Evolutionary conservation across 1,140 invertebrate species (phyloP), one percentile per base, ranked within the genome.

Genomic region (Metopolophium dirhodum): DNA sequence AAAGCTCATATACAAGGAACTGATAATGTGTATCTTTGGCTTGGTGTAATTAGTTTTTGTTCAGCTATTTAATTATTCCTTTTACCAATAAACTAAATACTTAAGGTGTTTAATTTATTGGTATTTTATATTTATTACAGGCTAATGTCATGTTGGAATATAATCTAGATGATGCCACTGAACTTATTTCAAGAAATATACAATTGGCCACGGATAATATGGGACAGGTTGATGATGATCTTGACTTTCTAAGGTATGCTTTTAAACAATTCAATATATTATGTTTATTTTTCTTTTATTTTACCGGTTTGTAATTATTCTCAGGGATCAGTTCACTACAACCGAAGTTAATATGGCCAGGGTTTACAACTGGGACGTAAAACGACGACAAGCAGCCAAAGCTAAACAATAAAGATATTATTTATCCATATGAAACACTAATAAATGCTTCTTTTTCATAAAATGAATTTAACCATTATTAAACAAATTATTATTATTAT

Each of bases 91-190:
- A 68, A 68, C 14, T 68, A 11, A 68, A n/a, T 68, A 11, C 11
- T 18, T 68, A 6, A 41, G 61, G 30, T 68, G 7, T 26, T 30
- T 26, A 30, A 30, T 93, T n/a, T 11, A 41, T 54, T 86, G 22
- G 7, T 85, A 30, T 92, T 93, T 86, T 93, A 20, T 94, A 94
- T 85, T 82, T 41, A 45, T 45, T 90, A 45, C 94, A 96, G 96
- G 99, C 99, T 45, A 99, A 99, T 96, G 98, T 99, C 0, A 99
- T 99, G 99, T 96, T 99, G 94, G 99, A 99, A 95, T 99, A 99
- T 96, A 97, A 97, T 23, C 95, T 99, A 94, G 97, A 99, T 94
- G 99, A 99, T 96, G 99, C 99, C 54, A 97, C 98, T 95, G 96
- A 96, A 94, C 95, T 99, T 61, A 96, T 99, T 37, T 96, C 96